phyloP scores from a whole-genome alignment of 30 jellyfish, hydroid and myxozoan genomes.

The Euphysa ruthae region DNA sequence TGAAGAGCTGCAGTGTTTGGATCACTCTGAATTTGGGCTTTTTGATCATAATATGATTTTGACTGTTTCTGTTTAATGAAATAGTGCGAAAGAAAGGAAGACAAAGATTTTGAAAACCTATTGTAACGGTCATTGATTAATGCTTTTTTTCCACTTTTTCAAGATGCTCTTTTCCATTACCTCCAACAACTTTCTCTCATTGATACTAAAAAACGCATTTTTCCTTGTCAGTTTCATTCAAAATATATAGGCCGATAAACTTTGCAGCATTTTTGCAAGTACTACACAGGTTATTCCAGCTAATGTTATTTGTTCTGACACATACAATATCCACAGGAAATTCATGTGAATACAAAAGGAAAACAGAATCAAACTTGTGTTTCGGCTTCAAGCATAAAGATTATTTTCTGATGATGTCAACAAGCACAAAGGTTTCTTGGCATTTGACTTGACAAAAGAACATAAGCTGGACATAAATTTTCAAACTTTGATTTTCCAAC shows the following conservation, averaged over 20 bases:
- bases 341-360: background rate
- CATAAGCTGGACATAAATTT: background rate
- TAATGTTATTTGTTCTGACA: background rate
- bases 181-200: background rate
- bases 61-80: conserved; percentile 1
- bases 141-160: background rate
- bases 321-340: background rate
- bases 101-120: background rate
- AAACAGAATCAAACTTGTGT: background rate
- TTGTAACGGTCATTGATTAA: background rate
- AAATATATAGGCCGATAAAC: background rate
- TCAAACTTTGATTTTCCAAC: background rate
- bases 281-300: background rate
- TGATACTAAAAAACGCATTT: background rate
- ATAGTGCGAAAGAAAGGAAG: background rate
- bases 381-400: background rate
- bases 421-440: background rate
- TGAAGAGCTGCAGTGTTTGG: background rate
- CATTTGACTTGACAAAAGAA: background rate
- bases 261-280: background rate
- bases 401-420: background rate
- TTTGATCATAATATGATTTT: background rate
- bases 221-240: background rate
- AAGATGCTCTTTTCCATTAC: background rate
- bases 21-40: background rate